Conservation (phyloP, 2,797 vertebrate species). For the Schizopygopsis malacanthus region DNA sequence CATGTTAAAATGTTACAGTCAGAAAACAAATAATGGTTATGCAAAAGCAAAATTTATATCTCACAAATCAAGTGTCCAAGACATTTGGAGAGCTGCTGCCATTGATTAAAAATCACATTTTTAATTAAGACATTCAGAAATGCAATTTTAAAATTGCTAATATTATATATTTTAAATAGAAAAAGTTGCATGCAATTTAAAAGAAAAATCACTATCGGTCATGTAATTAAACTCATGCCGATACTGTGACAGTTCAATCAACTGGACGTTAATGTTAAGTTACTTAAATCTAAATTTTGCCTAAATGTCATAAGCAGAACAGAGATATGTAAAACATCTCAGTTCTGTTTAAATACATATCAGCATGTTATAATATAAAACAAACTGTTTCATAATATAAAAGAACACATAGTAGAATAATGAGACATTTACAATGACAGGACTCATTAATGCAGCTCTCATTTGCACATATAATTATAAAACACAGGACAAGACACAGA, state of each 20-base stretch:
- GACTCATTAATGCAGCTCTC: not conserved
- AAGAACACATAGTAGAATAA: no score
- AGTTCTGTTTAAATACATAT: constrained; percentile 40
- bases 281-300: no score
- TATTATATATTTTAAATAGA: not conserved
- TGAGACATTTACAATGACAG: not conserved
- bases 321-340: no score
- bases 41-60: not conserved
- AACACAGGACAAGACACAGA: not conserved
- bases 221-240: not conserved
- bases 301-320: no score
- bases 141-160: not conserved
- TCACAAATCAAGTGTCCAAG: not conserved
- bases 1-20: not conserved
- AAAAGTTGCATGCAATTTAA: not conserved
- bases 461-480: not conserved
- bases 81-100: not conserved
- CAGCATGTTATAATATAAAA: no score
- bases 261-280: not conserved
- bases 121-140: not conserved
- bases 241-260: not conserved
- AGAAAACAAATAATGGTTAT: not conserved
- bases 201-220: not conserved
- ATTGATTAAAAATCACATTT: not conserved
- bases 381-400: not conserved